Percentiles rank a stretch among this genome's conserved stretches.
Conservation (phyloP, 2,113 vertebrate genomes). For the Perccottus glenii region DNA sequence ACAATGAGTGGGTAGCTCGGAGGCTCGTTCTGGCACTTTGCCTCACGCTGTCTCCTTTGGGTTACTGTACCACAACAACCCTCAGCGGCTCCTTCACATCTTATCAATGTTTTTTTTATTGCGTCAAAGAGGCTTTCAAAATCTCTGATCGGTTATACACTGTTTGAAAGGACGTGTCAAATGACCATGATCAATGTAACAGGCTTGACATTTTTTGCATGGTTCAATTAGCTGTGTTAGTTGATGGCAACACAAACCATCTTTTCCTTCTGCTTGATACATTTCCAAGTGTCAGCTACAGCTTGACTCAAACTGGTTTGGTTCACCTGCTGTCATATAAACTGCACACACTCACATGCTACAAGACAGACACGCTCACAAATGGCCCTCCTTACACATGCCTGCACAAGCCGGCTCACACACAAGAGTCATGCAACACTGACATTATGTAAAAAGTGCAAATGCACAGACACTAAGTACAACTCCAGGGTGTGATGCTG, state of each 20-base stretch:
- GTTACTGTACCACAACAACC: conserved; percentile 16
- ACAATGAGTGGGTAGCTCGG: conserved; percentile 35
- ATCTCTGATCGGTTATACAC: no score
- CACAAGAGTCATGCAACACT: conserved; percentile 12
- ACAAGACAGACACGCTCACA: conserved; percentile 11
- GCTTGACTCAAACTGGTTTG: conserved; percentile 1
- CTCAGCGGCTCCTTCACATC: conserved; percentile 13
- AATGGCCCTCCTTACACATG: conserved; percentile 33
- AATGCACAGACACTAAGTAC: conserved; percentile 20
- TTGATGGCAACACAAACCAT: no score
- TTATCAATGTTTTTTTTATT: conserved; percentile 6
- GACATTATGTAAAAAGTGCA: conserved; percentile 32
- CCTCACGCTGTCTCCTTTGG: conserved; percentile 22
- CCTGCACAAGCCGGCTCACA: conserved; percentile 27
- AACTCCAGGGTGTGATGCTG: conserved; percentile 20
- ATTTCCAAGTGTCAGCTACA: conserved; percentile 11
- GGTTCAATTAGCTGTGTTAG: no score
- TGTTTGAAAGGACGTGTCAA: no score
- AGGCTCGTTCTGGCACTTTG: conserved; percentile 41
- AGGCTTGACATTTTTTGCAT: no score
- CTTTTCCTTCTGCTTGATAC: not conserved
- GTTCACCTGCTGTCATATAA: conserved; percentile 26
- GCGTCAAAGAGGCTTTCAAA: not conserved
- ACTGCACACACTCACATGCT: conserved; percentile 11
- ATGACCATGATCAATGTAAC: no score